Conservation (phyloP, 2,888 invertebrate species). For the Synanthedon andrenaeformis region DNA sequence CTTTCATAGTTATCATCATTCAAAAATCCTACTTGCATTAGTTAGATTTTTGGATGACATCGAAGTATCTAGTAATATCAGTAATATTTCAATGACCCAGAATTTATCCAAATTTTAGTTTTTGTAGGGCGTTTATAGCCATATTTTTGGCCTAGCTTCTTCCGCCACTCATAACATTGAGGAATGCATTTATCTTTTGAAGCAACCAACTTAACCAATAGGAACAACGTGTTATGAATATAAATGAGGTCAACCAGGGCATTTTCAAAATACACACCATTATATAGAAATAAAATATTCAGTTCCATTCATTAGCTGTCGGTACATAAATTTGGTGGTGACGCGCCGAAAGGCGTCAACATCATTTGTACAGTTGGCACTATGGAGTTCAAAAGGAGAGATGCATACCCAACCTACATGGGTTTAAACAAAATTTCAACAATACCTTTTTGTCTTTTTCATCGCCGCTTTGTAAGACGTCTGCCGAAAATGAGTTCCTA, state of each 20-base stretch:
- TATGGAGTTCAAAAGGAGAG: conserved; percentile 18
- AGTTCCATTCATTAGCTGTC: conserved; percentile 55
- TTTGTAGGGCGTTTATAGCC: too few species aligned
- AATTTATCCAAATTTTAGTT: too few species aligned
- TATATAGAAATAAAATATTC: conserved; percentile 68
- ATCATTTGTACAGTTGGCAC: conserved; percentile 61
- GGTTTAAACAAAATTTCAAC: conserved; percentile 37
- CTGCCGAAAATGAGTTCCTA: too few species aligned
- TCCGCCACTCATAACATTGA: neutral
- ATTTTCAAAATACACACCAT: conserved; percentile 52
- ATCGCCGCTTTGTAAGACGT: conserved; percentile 13
- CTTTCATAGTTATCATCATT: too few species aligned
- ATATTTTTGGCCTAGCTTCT: too few species aligned
- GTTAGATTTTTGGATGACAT: too few species aligned
- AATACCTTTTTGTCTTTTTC: conserved; percentile 27
- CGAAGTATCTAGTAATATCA: too few species aligned
- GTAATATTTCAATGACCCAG: too few species aligned
- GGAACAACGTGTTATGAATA: conserved; percentile 66
- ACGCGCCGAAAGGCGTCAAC: conserved; percentile 55
- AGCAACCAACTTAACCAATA: conserved; percentile 12
- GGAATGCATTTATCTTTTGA: conserved; percentile 24
- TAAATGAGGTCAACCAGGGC: conserved; percentile 66
- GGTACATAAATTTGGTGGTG: conserved; percentile 37
- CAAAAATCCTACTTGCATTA: too few species aligned
- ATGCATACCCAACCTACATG: conserved; percentile 14